Evolutionary conservation across 2,797 vertebrate genomes (phyloP), one percentile per base, ranked within the genome.

Genomic region (Menidia menidia): DNA sequence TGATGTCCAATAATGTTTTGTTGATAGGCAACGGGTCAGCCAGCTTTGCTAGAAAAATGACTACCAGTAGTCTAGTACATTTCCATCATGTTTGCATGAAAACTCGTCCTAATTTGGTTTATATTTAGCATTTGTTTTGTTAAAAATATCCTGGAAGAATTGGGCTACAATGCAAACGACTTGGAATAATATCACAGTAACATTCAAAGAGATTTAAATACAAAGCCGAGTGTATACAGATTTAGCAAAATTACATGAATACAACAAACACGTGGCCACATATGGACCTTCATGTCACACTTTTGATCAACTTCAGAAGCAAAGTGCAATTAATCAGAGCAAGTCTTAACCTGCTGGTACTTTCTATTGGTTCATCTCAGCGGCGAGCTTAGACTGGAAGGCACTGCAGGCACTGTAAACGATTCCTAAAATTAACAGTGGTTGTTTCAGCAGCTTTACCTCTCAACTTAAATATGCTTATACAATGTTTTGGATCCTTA

Each of bases 291-390:
- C 59, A 60, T 52, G 41, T 60, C n/a, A 80, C 65, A 82, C 60
- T 59, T 78, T 73, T 82, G 78, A 87, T 84, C 66, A 39, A 68
- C 61, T 55, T 73, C 31, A 68, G 64, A 78, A 73, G 77, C 74
- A 89, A 89, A 88, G 89, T 89, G 90, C 84, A 87, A 55, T 73
- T 83, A 61, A 78, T 70, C 63, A 85, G 68, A 79, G 18, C 8
- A 51, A 48, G 63, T 73, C 68, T 86, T 61, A 59, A 52, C 60
- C 59, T 54, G 63, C 62, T 66, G 48, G 68, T 64, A 52, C 14
- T n/a, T 55, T 65, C 19, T 9, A 62, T 72, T 18, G 19, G n/a
- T 59, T 19, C 44, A 43, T 64, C 30, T 57, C 13, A 54, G 25
- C 25, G 25, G 25, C 25, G 25, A 25, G 25, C 25, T 25, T 25